Base-by-base conservation (phyloP, 2,113 vertebrate genomes). In the Ivindomyrus marchei region DNA sequence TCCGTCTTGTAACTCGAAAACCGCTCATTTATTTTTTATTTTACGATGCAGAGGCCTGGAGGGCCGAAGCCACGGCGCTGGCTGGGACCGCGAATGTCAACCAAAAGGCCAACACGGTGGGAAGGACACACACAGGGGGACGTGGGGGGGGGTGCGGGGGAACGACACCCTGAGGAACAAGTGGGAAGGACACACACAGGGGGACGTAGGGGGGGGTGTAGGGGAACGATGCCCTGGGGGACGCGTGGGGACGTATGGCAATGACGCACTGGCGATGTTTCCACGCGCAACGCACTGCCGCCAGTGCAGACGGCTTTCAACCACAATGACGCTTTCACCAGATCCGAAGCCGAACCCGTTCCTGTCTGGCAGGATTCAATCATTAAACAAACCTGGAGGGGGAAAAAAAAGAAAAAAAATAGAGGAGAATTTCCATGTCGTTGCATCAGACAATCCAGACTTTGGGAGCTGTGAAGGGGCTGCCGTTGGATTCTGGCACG, bases 371-470 rank as follows among this genome's bases (percentile, higher is more conserved):
- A 58, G 53, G 56, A 62, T 88, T 88, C 87, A 88, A 58, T 88
- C 52, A 88, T 88, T 88, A 62, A 88, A 52, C 39, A 42, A 88
- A 58, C 52, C 87, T 42, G 36, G 53, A 62, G 87, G 87, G 52
- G 21, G 1, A 31, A 31, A 24, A 84, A 84, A 84, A 84, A 2
- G 2, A 13, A 19, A 80, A 80, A 84, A 50, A 87, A 31, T 21
- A 52, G 11, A 58, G 53, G 27, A 58, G 87, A 24, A 88, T 88
- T 88, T 88, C 87, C 36, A 58, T 46, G 24, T 15, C 39, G 39
- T 88, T 88, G 87, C 87, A 62, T 88, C 87, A 88, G 87, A 58
- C 87, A 45, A 62, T 62, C 36, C 53, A 88, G 47, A 88, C 53
- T 62, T 88, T 24, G 31, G 87, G 52, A 62, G 52, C 39, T n/a